phyloP scores from a whole-genome alignment of 2,888 invertebrate species.

The Rosalia funebris region DNA sequence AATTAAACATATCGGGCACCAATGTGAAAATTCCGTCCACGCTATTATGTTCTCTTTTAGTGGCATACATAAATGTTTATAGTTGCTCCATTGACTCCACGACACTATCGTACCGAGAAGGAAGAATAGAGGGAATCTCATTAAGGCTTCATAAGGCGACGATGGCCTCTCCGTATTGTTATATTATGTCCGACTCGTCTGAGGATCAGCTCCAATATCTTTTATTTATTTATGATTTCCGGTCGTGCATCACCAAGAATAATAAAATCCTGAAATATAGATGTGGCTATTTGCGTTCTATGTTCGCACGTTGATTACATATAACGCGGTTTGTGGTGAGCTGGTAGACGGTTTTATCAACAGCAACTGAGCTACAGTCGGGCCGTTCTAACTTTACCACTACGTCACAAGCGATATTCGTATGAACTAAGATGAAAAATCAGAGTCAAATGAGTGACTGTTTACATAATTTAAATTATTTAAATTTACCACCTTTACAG shows the following conservation, averaged over 20 bases:
- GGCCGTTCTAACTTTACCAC: too few species aligned
- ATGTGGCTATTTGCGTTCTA: neutral
- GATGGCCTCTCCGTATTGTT: neutral
- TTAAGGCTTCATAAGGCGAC: neutral
- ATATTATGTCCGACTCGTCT: neutral
- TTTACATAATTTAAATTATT: too few species aligned
- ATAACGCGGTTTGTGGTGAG: neutral
- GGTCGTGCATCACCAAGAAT: neutral
- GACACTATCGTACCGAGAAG: neutral
- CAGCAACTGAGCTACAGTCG: neutral
- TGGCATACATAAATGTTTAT: slow-evolving; percentile 16
- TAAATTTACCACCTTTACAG: too few species aligned
- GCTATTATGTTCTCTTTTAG: slow-evolving; percentile 8
- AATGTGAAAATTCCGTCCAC: neutral
- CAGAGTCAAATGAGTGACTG: too few species aligned
- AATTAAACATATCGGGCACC: neutral
- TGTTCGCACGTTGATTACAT: neutral
- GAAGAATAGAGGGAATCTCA: neutral
- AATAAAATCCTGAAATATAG: neutral
- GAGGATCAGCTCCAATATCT: neutral
- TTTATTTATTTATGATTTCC: slow-evolving; percentile 5
- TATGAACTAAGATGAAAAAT: too few species aligned
- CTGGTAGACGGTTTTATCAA: neutral
- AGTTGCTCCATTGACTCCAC: slow-evolving; percentile 2
- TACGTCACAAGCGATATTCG: too few species aligned